Percentiles rank a stretch among this genome's conserved stretches.
Conservation (phyloP, 2,888 invertebrate species). For the Leptopilina drosophilae region DNA sequence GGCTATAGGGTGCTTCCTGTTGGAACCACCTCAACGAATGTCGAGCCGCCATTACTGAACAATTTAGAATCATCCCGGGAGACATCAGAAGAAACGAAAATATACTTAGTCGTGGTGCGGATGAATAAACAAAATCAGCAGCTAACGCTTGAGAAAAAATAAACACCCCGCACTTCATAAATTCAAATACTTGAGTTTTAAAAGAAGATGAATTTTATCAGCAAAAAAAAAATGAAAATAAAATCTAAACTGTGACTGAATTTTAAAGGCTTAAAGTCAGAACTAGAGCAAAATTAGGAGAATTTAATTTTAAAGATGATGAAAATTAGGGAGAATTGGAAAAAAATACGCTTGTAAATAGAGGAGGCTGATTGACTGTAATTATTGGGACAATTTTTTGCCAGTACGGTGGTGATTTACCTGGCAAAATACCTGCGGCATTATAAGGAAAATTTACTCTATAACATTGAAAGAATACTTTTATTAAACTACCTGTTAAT, state of each 20-base stretch:
- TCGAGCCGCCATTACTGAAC: slow-evolving; percentile 65
- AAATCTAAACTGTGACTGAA: background rate
- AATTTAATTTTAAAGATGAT: too few relatives aligned
- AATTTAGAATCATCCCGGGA: slow-evolving; percentile 68
- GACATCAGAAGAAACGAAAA: slow-evolving; percentile 69
- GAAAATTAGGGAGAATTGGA: too few relatives aligned
- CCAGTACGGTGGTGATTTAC: too few relatives aligned
- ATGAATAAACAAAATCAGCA: slow-evolving; percentile 69
- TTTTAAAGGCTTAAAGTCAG: too few relatives aligned
- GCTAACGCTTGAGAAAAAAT: slow-evolving; percentile 56
- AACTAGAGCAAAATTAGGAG: too few relatives aligned
- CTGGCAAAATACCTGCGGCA: too few relatives aligned
- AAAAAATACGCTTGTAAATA: too few relatives aligned
- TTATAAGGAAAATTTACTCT: too few relatives aligned
- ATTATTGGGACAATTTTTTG: too few relatives aligned
- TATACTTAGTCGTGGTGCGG: slow-evolving; percentile 62
- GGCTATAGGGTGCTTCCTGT: slow-evolving; percentile 46
- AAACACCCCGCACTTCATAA: slow-evolving; percentile 56
- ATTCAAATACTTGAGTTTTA: slow-evolving; percentile 60
- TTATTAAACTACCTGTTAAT: too few relatives aligned
- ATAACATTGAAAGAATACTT: too few relatives aligned
- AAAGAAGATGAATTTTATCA: slow-evolving; percentile 53
- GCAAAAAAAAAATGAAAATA: background rate
- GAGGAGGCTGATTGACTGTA: too few relatives aligned
- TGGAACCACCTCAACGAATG: slow-evolving; percentile 57